phyloP scores from a whole-genome alignment of 2,888 invertebrate species.

The Stenurella melanura region DNA sequence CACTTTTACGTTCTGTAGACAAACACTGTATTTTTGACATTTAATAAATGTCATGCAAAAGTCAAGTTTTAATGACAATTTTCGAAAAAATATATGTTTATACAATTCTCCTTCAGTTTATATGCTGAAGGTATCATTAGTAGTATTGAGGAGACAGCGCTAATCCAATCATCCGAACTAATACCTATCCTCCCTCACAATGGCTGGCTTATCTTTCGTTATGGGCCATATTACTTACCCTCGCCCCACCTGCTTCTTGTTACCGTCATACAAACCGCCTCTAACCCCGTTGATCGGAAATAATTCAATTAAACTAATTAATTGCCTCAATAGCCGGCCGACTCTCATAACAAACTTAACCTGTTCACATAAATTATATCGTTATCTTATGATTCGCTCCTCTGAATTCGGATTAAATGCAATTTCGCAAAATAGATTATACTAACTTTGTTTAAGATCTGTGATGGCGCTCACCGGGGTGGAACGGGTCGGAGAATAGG shows the following conservation, averaged over 20 bases:
- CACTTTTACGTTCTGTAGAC: too few relatives aligned
- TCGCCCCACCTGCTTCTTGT: constrained; percentile 48
- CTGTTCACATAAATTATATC: constrained; percentile 56
- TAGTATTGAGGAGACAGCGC: background rate
- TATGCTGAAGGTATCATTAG: background rate
- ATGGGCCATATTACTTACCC: constrained; percentile 20
- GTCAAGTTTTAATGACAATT: too few relatives aligned
- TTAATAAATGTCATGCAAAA: too few relatives aligned
- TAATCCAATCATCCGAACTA: constrained; percentile 36
- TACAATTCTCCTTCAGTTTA: background rate
- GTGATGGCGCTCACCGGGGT: constrained; percentile 35
- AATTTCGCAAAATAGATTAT: constrained; percentile 54
- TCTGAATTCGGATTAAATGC: constrained; percentile 57
- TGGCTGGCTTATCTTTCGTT: constrained; percentile 24
- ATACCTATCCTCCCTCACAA: constrained; percentile 15
- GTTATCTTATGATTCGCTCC: constrained; percentile 57
- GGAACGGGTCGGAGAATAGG: constrained; percentile 40
- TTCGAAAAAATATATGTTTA: too few relatives aligned
- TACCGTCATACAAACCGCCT: constrained; percentile 36
- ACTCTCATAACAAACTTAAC: constrained; percentile 57
- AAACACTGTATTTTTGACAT: too few relatives aligned
- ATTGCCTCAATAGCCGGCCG: constrained; percentile 54
- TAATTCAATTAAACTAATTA: constrained; percentile 64
- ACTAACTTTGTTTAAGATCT: constrained; percentile 54
- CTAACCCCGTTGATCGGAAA: constrained; percentile 61